A percentile compares a stretch with the other conserved stretches of the same genome.
Evolutionary conservation across 2,888 invertebrate species (phyloP).

Genomic region (Hanleya hanleyi): DNA sequence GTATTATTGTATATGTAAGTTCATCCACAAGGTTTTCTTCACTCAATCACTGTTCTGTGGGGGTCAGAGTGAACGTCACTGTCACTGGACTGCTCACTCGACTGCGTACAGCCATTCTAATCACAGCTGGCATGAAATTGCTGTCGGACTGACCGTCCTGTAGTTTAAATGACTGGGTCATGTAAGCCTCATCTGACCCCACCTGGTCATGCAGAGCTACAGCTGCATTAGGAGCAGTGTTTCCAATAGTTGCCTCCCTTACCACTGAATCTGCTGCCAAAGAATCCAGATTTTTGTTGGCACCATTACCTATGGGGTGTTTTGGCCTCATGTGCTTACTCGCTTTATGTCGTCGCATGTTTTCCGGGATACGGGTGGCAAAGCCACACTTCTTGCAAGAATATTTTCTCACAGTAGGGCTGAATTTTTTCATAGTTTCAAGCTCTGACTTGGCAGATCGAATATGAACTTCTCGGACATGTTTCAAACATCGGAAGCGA

Average conservation of each 20-base stretch:
- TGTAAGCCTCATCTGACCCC: conserved; percentile 71
- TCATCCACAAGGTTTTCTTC: neutral
- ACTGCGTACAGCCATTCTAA: conserved; percentile 94
- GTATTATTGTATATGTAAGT: neutral
- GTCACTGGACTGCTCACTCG: conserved; percentile 89
- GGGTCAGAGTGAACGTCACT: conserved; percentile 94
- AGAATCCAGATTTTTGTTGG: no score
- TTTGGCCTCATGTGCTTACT: conserved; percentile 37
- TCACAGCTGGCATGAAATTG: conserved; percentile 91
- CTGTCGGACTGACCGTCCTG: conserved; percentile 56
- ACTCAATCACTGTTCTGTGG: conserved; percentile 77
- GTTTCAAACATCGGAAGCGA: conserved; percentile 58
- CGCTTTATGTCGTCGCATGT: conserved; percentile 54
- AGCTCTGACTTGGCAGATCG: conserved; percentile 40
- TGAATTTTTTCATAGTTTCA: conserved; percentile 49
- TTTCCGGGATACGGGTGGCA: conserved; percentile 55
- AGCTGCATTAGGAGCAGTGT: no score
- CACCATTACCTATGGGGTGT: conserved; percentile 13
- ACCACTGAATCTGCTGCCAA: no score
- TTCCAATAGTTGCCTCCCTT: no score
- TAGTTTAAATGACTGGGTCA: conserved; percentile 90
- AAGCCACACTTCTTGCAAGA: conserved; percentile 57
- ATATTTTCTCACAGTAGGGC: conserved; percentile 44
- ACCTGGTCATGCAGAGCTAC: no score
- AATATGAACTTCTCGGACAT: conserved; percentile 64